Evolutionary conservation across 2,888 invertebrate genomes (phyloP).

Genomic region (Leptodirus hochenwartii): DNA sequence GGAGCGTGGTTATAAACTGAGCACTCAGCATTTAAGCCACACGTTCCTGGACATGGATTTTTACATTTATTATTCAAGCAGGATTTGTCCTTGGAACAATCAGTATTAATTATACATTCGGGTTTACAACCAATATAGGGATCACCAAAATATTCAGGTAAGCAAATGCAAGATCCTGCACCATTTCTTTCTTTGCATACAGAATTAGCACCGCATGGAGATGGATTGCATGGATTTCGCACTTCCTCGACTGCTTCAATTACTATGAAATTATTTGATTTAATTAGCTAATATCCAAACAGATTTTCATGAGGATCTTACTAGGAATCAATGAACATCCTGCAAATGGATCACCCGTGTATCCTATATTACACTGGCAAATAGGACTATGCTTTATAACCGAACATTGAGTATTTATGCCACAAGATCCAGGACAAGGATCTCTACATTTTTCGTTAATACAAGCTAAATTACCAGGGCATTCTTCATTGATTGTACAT

Average conservation of each 20-base stretch:
- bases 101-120: slow-evolving; percentile 68
- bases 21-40: slow-evolving; percentile 65
- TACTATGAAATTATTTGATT: no score
- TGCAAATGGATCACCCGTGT: slow-evolving; percentile 67
- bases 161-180: slow-evolving; percentile 44
- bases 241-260: slow-evolving; percentile 28
- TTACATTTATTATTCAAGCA: slow-evolving; percentile 65
- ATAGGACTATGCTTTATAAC: slow-evolving; percentile 70
- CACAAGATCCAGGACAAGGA: slow-evolving; percentile 76
- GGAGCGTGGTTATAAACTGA: slow-evolving; percentile 74
- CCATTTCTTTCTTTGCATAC: slow-evolving; percentile 42
- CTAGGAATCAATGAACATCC: slow-evolving; percentile 41
- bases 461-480: slow-evolving; percentile 68
- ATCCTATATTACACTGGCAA: slow-evolving; percentile 64
- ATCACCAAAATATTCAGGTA: slow-evolving; percentile 43
- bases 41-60: slow-evolving; percentile 69
- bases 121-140: slow-evolving; percentile 51
- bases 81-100: slow-evolving; percentile 62
- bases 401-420: slow-evolving; percentile 55
- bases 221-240: slow-evolving; percentile 39
- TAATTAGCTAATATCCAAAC: no score
- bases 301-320: slow-evolving; percentile 24
- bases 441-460: slow-evolving; percentile 63
- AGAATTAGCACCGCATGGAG: slow-evolving; percentile 50
- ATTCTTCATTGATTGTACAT: slow-evolving; percentile 71